These are phyloP conservation scores for Dioctria linearis DNA, from an alignment of 2,888 invertebrate species.

Conservation along the genomic window DNA sequence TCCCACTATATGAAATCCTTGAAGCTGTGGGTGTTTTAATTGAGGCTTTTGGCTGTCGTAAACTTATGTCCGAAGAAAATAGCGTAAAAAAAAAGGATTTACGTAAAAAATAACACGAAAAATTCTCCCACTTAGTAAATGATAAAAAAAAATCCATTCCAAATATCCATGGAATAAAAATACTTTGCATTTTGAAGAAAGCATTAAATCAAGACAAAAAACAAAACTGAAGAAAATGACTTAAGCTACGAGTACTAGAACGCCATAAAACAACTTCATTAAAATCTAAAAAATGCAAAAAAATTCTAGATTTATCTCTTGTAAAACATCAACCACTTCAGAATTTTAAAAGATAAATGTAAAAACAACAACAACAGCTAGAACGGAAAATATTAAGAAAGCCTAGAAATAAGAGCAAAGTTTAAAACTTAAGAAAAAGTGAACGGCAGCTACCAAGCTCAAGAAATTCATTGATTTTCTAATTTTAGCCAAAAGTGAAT, in stretches of 20 bases:
- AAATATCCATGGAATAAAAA: no score
- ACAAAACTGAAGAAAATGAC: slow-evolving; percentile 32
- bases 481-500: slow-evolving; percentile 40
- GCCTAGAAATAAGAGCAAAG: slow-evolving; percentile 4
- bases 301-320: slow-evolving; percentile 37
- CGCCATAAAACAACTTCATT: slow-evolving; percentile 32
- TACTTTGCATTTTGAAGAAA: no score
- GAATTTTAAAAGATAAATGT: slow-evolving; percentile 5
- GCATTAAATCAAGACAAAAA: no score
- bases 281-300: slow-evolving; percentile 30
- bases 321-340: slow-evolving; percentile 35
- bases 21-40: no score
- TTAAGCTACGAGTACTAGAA: background rate
- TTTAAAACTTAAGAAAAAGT: slow-evolving; percentile 35
- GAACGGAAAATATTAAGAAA: background rate
- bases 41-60: no score
- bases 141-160: no score
- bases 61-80: no score
- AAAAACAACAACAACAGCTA: background rate
- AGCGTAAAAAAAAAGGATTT: no score
- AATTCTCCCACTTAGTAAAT: no score
- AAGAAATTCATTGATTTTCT: slow-evolving; percentile 41
- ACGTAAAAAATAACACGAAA: no score
- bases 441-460: slow-evolving; percentile 28
- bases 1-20: no score